phyloP scores from a whole-genome alignment of 2,888 invertebrate genomes.

The Mesorhabditis sp. region DNA sequence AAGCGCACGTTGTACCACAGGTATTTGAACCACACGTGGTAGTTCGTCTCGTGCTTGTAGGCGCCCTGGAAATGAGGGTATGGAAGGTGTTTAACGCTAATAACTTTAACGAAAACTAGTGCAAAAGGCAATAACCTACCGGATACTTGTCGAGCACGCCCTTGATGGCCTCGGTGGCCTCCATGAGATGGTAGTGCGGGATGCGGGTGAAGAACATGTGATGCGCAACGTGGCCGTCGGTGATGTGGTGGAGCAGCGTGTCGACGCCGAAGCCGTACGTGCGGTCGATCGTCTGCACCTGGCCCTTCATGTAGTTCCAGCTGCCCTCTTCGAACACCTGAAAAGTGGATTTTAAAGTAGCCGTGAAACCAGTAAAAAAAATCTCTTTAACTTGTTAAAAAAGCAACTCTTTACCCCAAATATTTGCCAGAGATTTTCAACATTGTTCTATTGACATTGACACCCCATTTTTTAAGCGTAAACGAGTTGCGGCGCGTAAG shows the following conservation, averaged over 20 bases:
- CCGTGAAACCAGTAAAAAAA: neutral
- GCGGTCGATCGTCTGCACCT: slow-evolving; percentile 42
- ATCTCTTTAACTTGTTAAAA: too few species aligned
- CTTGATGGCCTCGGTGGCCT: slow-evolving; percentile 48
- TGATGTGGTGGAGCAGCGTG: slow-evolving; percentile 41
- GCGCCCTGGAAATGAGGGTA: slow-evolving; percentile 33
- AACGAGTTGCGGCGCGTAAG: too few species aligned
- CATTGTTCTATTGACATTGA: too few species aligned
- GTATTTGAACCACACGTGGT: slow-evolving; percentile 50
- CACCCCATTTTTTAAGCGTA: too few species aligned
- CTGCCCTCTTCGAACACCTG: slow-evolving; percentile 43
- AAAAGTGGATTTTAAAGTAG: neutral
- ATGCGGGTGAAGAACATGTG: slow-evolving; percentile 56
- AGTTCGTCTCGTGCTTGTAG: slow-evolving; percentile 45
- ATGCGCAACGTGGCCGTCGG: slow-evolving; percentile 53
- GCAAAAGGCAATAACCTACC: neutral
- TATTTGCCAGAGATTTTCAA: too few species aligned
- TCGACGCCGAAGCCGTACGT: slow-evolving; percentile 40
- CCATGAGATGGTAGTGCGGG: slow-evolving; percentile 51
- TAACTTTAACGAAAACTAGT: neutral
- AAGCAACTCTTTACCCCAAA: too few species aligned
- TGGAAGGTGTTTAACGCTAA: slow-evolving; percentile 13
- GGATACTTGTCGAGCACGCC: slow-evolving; percentile 27
- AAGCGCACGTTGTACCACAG: slow-evolving; percentile 43
- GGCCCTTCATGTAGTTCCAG: slow-evolving; percentile 45